phyloP scores from a whole-genome alignment of 2,113 vertebrate genomes.

The Numida meleagris region DNA sequence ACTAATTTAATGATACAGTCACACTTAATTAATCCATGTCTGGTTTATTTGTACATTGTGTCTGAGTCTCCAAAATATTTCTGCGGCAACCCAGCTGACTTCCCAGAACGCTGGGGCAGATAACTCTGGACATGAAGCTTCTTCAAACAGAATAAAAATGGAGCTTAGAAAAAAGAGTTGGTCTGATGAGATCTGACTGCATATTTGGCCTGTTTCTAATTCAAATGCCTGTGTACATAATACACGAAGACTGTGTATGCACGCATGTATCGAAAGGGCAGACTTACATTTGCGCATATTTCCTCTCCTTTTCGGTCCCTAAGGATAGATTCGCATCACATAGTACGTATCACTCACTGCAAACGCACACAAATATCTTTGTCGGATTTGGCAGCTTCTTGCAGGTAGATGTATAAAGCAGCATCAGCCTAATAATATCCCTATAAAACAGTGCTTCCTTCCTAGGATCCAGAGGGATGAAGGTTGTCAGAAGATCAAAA shows the following conservation, averaged over 20 bases:
- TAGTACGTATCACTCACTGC: constrained; percentile 13
- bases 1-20: constrained; percentile 77
- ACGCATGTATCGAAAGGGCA: background rate
- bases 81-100: constrained; percentile 16
- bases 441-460: constrained; percentile 71
- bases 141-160: constrained; percentile 41
- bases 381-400: constrained; percentile 26
- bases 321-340: background rate
- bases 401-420: constrained; percentile 70
- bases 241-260: background rate
- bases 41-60: constrained; percentile 69
- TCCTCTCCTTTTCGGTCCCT: constrained; percentile 10
- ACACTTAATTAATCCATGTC: constrained; percentile 80
- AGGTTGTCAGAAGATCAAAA: constrained; percentile 81
- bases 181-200: constrained; percentile 37
- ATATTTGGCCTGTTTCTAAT: constrained; percentile 28
- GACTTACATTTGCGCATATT: constrained; percentile 9
- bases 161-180: background rate
- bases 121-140: constrained; percentile 2
- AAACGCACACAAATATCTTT: constrained; percentile 36
- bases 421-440: constrained; percentile 76
- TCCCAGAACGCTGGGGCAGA: background rate
- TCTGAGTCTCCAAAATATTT: constrained; percentile 71
- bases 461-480: constrained; percentile 74
- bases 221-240: background rate